phyloP scores from a whole-genome alignment of 2,797 vertebrate genomes.

The Parauchenoglanis ngamensis region DNA sequence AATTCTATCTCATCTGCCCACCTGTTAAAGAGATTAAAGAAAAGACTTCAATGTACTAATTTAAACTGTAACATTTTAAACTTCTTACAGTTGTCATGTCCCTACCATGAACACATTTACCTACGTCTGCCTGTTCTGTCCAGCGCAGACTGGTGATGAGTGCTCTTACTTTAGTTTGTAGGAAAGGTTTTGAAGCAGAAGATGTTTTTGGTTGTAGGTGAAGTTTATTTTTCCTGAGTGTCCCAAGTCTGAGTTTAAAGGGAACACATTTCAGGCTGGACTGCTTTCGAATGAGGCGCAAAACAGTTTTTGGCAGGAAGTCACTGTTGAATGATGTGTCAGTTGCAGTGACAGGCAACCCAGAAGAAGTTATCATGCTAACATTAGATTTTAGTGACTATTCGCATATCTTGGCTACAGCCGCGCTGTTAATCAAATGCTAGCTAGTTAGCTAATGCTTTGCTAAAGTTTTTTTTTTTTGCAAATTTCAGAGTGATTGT shows the following conservation, averaged over 20 bases:
- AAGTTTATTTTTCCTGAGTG: neutral
- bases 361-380: neutral
- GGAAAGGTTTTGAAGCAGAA: neutral
- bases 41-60: neutral
- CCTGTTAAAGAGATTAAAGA: constrained; percentile 27
- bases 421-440: neutral
- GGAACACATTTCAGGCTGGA: neutral
- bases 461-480: neutral
- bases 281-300: neutral
- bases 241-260: neutral
- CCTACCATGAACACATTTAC: neutral
- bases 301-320: neutral
- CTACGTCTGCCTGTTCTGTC: neutral
- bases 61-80: neutral
- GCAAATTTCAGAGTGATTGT: neutral
- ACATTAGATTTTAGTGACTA: neutral
- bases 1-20: constrained; percentile 17
- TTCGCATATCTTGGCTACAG: too few species aligned
- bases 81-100: neutral
- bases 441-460: neutral
- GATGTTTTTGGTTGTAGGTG: neutral
- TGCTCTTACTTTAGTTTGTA: neutral
- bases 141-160: neutral
- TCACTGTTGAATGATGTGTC: neutral
- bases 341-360: neutral